Conservation (phyloP, 2,888 invertebrate genomes). For the Caenorhabditis doughertyi region DNA sequence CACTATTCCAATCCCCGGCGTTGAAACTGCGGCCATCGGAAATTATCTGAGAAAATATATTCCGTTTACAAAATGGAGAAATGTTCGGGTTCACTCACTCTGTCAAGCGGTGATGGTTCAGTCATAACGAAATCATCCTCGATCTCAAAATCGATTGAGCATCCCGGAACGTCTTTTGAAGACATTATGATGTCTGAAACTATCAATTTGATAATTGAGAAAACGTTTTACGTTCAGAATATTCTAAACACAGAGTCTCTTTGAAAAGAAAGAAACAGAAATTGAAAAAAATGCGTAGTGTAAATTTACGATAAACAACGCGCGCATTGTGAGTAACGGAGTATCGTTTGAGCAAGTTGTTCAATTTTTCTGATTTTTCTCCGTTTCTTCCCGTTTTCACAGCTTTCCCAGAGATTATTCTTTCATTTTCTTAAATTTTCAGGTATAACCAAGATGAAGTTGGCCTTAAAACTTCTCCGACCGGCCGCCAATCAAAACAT, state of each 20-base stretch:
- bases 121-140: conserved; percentile 3
- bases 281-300: conserved; percentile 3
- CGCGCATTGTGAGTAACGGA: conserved; percentile 38
- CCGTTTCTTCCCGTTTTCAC: conserved; percentile 1
- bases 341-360: conserved; percentile 54
- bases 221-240: background rate
- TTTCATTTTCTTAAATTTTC: background rate
- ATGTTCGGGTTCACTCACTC: too few relatives aligned
- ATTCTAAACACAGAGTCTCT: background rate
- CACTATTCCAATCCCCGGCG: conserved; percentile 61
- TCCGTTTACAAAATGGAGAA: background rate
- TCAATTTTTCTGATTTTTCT: conserved; percentile 9
- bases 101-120: conserved; percentile 41
- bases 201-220: too few relatives aligned
- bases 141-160: conserved; percentile 14
- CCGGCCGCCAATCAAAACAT: conserved; percentile 82
- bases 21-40: conserved; percentile 57
- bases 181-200: background rate
- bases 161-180: conserved; percentile 14
- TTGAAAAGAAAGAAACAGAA: background rate
- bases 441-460: conserved; percentile 71
- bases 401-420: background rate
- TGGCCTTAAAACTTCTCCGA: conserved; percentile 77
- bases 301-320: conserved; percentile 54
- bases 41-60: conserved; percentile 43